Conservation (phyloP, 2,797 vertebrate species). For the Sternotherus odoratus region DNA sequence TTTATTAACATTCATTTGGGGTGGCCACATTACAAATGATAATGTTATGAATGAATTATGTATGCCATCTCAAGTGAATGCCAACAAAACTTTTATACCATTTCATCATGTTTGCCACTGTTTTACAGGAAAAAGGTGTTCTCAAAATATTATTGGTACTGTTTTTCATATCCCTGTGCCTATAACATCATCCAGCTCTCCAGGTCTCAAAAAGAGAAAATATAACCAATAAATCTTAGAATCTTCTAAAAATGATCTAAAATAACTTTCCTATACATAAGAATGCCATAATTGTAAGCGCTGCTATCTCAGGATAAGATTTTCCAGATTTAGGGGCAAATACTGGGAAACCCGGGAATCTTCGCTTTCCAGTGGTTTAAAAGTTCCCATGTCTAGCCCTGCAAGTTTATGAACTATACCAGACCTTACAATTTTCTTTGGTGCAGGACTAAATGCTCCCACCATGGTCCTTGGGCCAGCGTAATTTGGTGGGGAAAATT, state of each 20-base stretch:
- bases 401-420: neutral
- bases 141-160: neutral
- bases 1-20: neutral
- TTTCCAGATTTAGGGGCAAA: neutral
- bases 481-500: neutral
- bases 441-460: neutral
- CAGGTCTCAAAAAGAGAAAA: neutral
- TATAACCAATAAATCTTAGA: neutral
- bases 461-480: neutral
- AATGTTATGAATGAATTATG: neutral
- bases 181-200: neutral
- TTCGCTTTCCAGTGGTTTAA: neutral
- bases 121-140: neutral
- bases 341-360: neutral
- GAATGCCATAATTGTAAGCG: neutral
- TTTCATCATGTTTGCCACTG: neutral
- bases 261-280: neutral
- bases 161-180: neutral
- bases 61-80: neutral
- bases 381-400: neutral
- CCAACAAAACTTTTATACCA: neutral
- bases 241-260: neutral
- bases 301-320: neutral
- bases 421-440: neutral
- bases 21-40: neutral